Conservation (phyloP, 2,888 invertebrate genomes). For the Hyposoter dolosus region DNA sequence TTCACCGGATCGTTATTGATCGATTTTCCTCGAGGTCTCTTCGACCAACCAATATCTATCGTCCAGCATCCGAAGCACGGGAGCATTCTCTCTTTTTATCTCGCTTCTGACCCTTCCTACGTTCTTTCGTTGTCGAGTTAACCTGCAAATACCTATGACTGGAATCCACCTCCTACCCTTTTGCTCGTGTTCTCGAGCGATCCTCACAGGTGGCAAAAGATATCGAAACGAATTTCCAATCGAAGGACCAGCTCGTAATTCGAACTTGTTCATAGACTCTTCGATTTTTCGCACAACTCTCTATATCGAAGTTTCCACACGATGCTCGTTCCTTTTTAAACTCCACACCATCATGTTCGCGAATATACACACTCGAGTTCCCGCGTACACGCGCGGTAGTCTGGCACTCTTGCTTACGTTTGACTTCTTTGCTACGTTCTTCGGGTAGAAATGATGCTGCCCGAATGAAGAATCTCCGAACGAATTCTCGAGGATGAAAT, state of each 20-base stretch:
- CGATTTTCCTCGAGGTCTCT: slow-evolving; percentile 51
- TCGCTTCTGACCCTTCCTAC: slow-evolving; percentile 17
- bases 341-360: not conserved
- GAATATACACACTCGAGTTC: not conserved
- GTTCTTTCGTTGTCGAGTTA: slow-evolving; percentile 26
- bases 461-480: slow-evolving; percentile 10
- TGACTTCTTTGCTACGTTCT: slow-evolving; percentile 16
- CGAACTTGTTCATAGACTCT: slow-evolving; percentile 14
- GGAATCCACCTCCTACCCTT: not conserved
- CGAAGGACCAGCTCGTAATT: slow-evolving; percentile 46
- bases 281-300: not conserved
- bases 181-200: slow-evolving; percentile 18
- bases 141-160: slow-evolving; percentile 30
- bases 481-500: slow-evolving; percentile 13
- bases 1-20: slow-evolving; percentile 59
- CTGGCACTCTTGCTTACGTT: not conserved
- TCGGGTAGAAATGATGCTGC: slow-evolving; percentile 31
- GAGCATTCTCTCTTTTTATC: slow-evolving; percentile 53
- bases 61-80: slow-evolving; percentile 43
- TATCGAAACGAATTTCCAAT: slow-evolving; percentile 45
- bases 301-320: not conserved
- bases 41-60: slow-evolving; percentile 59
- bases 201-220: slow-evolving; percentile 31
- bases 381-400: not conserved
- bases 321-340: slow-evolving; percentile 12